phyloP scores from a whole-genome alignment of 1,140 invertebrate species.

The Caenorhabditis latens region DNA sequence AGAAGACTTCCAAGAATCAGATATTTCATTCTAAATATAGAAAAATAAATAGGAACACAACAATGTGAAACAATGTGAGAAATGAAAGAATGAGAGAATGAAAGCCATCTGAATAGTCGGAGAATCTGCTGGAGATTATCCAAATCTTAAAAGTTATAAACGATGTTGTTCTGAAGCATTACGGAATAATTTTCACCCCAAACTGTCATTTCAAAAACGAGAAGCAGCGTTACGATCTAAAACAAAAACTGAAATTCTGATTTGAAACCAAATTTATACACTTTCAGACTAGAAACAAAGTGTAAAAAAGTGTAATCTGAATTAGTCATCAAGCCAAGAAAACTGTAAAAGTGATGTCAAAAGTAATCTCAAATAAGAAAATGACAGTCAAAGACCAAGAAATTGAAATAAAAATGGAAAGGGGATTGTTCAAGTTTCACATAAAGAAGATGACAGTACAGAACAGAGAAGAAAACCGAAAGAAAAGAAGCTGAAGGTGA shows the following conservation, averaged over 20 bases:
- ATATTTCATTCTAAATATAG: conserved; percentile 5
- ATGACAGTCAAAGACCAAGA: not conserved
- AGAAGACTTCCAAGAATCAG: conserved; percentile 37
- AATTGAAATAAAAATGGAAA: not conserved
- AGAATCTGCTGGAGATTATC: not conserved
- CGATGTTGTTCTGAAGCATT: too few species aligned
- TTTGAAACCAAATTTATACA: conserved; percentile 12
- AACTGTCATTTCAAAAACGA: not conserved
- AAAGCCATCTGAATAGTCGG: not conserved
- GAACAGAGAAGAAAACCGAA: not conserved
- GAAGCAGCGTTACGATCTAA: not conserved
- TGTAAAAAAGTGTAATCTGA: conserved; percentile 25
- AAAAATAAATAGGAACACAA: not conserved
- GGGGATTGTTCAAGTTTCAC: conserved; percentile 25
- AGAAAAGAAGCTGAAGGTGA: not conserved
- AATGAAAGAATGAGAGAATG: not conserved
- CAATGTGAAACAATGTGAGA: not conserved
- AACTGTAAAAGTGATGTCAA: conserved; percentile 21
- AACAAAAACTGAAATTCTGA: conserved; percentile 4
- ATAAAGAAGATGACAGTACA: not conserved
- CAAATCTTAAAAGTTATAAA: not conserved
- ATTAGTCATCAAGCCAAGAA: conserved; percentile 20
- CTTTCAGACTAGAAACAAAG: too few species aligned
- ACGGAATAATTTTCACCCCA: not conserved
- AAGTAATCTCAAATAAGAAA: conserved; percentile 8